Percentiles rank a stretch among this genome's conserved stretches.
Evolutionary conservation across 2,797 vertebrate species (phyloP).

Genomic region (Sebastes iracundus): DNA sequence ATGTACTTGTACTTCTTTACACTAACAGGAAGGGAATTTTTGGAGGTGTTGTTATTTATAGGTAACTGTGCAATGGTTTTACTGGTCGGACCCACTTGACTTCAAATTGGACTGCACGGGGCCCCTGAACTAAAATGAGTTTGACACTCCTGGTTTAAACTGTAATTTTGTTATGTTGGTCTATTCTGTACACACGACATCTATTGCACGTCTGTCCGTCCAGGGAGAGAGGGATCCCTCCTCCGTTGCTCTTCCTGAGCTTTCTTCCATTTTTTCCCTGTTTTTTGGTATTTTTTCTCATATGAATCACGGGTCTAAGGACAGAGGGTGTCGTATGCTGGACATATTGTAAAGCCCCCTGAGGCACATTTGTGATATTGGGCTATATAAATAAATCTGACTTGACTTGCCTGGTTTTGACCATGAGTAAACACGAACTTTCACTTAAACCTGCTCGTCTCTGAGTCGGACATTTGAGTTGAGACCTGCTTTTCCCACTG

Average conservation of each 20-base stretch:
- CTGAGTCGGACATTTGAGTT: background rate
- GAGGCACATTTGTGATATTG: background rate
- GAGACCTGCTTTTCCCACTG: background rate
- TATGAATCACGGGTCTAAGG: background rate
- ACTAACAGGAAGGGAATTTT: too few relatives aligned
- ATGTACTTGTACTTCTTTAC: too few relatives aligned
- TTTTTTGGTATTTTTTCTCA: background rate
- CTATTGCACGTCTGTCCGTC: background rate
- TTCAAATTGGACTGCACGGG: too few relatives aligned
- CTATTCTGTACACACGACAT: background rate
- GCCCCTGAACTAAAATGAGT: too few relatives aligned
- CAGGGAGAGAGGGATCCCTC: background rate
- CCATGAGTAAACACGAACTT: background rate
- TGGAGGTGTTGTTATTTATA: too few relatives aligned
- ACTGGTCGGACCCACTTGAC: too few relatives aligned
- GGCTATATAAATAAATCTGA: background rate
- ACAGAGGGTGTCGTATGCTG: background rate
- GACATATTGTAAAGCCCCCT: background rate
- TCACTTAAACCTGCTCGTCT: background rate
- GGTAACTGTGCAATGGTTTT: too few relatives aligned
- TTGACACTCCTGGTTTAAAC: background rate
- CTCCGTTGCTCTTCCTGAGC: background rate
- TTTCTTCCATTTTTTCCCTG: too few relatives aligned
- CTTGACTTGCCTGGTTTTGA: background rate
- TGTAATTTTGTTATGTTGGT: too few relatives aligned